Base-by-base conservation (phyloP, 2,888 invertebrate genomes). In the Clunio marinus region DNA sequence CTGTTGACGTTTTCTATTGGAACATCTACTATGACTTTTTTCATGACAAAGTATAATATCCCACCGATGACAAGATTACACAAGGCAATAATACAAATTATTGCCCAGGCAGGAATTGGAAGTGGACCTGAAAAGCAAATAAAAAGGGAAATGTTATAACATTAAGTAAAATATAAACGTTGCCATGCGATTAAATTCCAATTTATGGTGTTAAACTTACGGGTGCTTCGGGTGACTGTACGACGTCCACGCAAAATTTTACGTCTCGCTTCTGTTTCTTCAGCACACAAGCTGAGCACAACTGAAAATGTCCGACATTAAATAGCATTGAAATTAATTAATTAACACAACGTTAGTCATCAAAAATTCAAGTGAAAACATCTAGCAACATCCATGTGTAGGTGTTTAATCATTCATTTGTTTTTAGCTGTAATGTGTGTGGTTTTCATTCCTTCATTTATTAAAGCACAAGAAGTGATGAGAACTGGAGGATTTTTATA, bases 221-320 rank as follows among this genome's bases (percentile, higher is more conserved):
- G 83, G 75, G 88, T 88, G 76, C 91, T 84, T 70, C 90, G 83
- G 1, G 88, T 91, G 74, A 91, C 83, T 10, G 89, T 88, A 79
- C 88, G 87, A 71, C 91, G 82, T 68, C 91, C 91, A 73, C 88
- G 82, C 46, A 91, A 81, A 74, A 92, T 89, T 76, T 88, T 90
- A 73, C 91, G 83, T 74, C 91, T 83, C 10, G 86, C 91, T 76
- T 91, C 91, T 24, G 84, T 83, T 79, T 89, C 88, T 74, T 86
- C 84, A 72, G 86, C 81, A 58, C 88, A 81, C 35, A 86, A 82
- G 70, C 88, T 83, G 73, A 89, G 75, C 69, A 91, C 79, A 74
- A 87, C 87, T 88, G 80, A 72, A 82, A 51, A 20, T 32, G 75
- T 72, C 70, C 72, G 69, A 71, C 70, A 58, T 24, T 25, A 17